Conservation (phyloP, 2,888 invertebrate species). For the Linyphia triangularis region DNA sequence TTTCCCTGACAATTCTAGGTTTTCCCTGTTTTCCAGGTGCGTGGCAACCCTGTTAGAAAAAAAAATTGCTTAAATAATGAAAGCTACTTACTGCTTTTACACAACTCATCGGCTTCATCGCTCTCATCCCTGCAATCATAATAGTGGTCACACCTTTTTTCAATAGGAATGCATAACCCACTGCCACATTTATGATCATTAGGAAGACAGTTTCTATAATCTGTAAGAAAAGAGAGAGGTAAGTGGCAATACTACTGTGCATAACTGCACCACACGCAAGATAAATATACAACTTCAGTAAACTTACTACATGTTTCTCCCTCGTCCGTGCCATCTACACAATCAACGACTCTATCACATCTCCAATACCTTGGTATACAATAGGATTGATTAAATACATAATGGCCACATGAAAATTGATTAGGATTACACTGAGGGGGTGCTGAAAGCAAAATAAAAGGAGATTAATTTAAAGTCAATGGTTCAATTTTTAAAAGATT, state of each 20-base stretch:
- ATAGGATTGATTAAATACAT: slow-evolving; percentile 92
- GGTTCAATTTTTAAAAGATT: no score
- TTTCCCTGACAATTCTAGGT: no score
- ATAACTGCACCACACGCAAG: no score
- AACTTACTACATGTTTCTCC: slow-evolving; percentile 93
- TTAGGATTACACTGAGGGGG: slow-evolving; percentile 94
- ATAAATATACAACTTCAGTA: not conserved
- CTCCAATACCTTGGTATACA: slow-evolving; percentile 95
- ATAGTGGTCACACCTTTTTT: slow-evolving; percentile 94
- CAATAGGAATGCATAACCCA: slow-evolving; percentile 91
- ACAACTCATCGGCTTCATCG: slow-evolving; percentile 87
- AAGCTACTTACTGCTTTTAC: slow-evolving; percentile 81
- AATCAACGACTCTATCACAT: slow-evolving; percentile 97
- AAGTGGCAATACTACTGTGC: no score
- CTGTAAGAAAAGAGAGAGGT: slow-evolving; percentile 82
- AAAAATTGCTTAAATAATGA: not conserved
- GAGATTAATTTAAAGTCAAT: no score
- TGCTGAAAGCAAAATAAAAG: slow-evolving; percentile 83
- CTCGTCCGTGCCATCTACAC: slow-evolving; percentile 96
- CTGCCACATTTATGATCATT: slow-evolving; percentile 92
- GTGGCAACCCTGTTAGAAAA: not conserved
- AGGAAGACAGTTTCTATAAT: slow-evolving; percentile 90
- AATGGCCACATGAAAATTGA: slow-evolving; percentile 91
- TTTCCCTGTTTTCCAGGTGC: no score
- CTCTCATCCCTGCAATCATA: slow-evolving; percentile 88